Conservation (phyloP, 2,797 vertebrate species). For the Epinephelus awoara region DNA sequence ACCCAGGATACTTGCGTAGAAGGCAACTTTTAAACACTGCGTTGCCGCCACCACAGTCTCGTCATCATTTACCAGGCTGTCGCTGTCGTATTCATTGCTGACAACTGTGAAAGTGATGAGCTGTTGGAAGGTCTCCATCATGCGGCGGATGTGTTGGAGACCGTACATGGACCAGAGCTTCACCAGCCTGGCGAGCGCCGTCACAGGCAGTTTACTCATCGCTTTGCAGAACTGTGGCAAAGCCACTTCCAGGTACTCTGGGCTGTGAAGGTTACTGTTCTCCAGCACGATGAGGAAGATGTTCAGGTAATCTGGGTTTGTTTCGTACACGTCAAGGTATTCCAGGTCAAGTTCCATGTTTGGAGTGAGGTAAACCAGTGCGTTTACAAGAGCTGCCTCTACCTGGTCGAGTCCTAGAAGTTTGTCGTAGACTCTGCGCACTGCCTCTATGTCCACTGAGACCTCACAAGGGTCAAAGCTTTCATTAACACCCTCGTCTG, state of each 20-base stretch:
- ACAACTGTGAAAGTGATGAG: conserved; percentile 98
- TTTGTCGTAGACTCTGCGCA: conserved; percentile 93
- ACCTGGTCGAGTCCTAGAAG: conserved; percentile 94
- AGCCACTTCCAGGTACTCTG: conserved; percentile 97
- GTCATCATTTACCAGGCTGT: conserved; percentile 96
- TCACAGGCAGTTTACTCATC: conserved; percentile 96
- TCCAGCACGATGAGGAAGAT: conserved; percentile 98
- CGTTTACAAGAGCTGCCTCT: conserved; percentile 96
- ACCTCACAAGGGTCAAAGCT: conserved; percentile 87
- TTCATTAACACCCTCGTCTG: conserved; percentile 86
- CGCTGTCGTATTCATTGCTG: conserved; percentile 95
- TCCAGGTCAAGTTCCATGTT: conserved; percentile 98
- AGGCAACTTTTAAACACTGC: conserved; percentile 97
- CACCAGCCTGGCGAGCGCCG: conserved; percentile 91
- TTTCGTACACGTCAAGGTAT: conserved; percentile 95
- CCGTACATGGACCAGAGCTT: conserved; percentile 93
- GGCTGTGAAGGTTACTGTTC: conserved; percentile 98
- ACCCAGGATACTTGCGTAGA: conserved; percentile 96
- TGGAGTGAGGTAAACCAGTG: conserved; percentile 95
- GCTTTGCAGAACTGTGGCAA: conserved; percentile 97
- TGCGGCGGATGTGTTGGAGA: conserved; percentile 91
- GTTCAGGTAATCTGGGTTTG: conserved; percentile 97
- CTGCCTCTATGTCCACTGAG: conserved; percentile 92
- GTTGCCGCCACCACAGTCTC: conserved; percentile 96
- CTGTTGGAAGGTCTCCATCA: conserved; percentile 99